Conservation (phyloP, 1,140 invertebrate species). For the Lasaia peninsularis region DNA sequence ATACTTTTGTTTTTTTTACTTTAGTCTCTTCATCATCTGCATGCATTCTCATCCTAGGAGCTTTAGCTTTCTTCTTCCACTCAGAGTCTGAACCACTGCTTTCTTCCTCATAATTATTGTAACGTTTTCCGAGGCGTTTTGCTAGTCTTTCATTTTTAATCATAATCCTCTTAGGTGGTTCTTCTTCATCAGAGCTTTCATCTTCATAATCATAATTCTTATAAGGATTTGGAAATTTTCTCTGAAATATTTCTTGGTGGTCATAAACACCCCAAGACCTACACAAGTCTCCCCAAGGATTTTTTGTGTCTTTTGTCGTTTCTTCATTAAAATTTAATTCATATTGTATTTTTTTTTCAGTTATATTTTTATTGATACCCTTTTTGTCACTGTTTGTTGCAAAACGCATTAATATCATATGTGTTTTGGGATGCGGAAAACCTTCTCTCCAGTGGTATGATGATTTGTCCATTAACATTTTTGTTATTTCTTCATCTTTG, state of each 20-base stretch:
- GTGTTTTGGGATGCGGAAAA: conserved; percentile 80
- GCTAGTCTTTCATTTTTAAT: conserved; percentile 61
- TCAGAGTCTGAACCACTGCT: conserved; percentile 66
- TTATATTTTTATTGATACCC: conserved; percentile 69
- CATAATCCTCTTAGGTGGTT: conserved; percentile 33
- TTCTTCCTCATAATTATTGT: conserved; percentile 45
- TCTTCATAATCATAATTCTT: conserved; percentile 28
- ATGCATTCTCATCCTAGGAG: conserved; percentile 89
- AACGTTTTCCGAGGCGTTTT: conserved; percentile 65
- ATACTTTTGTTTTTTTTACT: conserved; percentile 63
- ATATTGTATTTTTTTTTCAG: conserved; percentile 79
- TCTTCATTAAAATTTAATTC: conserved; percentile 47
- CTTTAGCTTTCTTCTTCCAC: conserved; percentile 81
- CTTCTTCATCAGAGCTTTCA: conserved; percentile 33
- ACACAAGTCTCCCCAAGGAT: conserved; percentile 86
- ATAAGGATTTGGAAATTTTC: conserved; percentile 39
- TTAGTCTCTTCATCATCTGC: conserved; percentile 90
- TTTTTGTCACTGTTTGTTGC: conserved; percentile 78
- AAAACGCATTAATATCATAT: conserved; percentile 85
- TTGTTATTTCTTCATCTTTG: conserved; percentile 57
- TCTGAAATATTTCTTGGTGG: conserved; percentile 76
- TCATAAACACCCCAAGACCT: conserved; percentile 83
- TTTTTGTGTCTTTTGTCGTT: conserved; percentile 72
- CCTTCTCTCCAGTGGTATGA: conserved; percentile 86
- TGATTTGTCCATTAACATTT: conserved; percentile 52